Conservation (phyloP, 2,797 vertebrate genomes). For the Centropyge bicolor region DNA sequence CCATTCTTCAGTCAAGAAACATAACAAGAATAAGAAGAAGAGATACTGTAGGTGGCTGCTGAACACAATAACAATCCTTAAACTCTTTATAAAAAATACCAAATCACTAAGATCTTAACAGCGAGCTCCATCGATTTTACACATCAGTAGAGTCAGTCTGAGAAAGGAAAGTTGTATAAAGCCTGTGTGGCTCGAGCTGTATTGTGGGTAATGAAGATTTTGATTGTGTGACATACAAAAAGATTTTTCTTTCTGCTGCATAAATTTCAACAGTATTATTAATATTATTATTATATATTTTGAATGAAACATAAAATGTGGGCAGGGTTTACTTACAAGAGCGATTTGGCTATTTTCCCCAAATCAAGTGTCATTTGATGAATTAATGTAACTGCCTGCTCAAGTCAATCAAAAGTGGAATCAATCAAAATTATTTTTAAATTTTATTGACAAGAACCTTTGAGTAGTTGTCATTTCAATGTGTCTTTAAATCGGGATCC, state of each 20-base stretch:
- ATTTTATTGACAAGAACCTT: no score
- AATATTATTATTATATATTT: no score
- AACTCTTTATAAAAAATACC: background rate
- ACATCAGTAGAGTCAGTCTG: background rate
- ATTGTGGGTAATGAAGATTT: slow-evolving; percentile 3
- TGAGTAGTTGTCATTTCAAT: no score
- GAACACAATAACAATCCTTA: slow-evolving; percentile 4
- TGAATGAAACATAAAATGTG: no score
- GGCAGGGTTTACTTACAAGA: background rate
- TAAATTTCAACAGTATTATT: no score
- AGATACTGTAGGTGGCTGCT: background rate
- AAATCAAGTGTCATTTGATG: no score
- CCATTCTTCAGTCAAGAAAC: slow-evolving; percentile 2
- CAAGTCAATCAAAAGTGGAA: no score
- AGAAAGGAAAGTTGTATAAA: background rate
- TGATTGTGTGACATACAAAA: no score
- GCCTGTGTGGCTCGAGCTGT: background rate
- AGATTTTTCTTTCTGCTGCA: no score
- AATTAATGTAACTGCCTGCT: background rate
- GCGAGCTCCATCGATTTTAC: background rate
- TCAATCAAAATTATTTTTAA: no score
- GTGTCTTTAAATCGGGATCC: no score
- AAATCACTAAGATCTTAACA: background rate
- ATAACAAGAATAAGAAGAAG: background rate
- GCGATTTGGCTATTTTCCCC: no score